Conservation (phyloP, 2,113 vertebrate species). For the Marmota monax region DNA sequence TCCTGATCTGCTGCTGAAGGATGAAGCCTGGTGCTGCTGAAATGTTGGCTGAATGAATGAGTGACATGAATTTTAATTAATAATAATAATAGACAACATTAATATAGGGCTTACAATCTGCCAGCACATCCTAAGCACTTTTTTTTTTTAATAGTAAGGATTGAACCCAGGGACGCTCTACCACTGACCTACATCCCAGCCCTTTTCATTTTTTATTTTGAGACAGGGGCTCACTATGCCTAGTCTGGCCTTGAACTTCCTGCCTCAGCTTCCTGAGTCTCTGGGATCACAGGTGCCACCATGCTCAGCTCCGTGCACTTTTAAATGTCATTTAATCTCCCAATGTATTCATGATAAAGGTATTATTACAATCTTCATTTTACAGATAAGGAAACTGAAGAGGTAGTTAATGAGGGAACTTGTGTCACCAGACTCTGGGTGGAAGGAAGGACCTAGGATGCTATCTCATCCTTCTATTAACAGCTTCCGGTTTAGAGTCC, state of each 20-base stretch:
- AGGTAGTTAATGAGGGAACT: background rate
- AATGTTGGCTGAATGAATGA: background rate
- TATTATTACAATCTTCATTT: background rate
- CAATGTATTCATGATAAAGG: background rate
- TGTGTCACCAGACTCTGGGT: background rate
- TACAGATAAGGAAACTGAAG: background rate
- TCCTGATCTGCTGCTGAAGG: background rate
- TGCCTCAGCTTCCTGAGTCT: background rate
- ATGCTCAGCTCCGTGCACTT: too few relatives aligned
- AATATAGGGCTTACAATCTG: background rate
- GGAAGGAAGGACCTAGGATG: background rate
- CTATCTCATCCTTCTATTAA: background rate
- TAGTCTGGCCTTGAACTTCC: background rate
- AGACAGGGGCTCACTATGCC: background rate
- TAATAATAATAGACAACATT: background rate
- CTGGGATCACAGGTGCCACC: too few relatives aligned
- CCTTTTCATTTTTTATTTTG: too few relatives aligned
- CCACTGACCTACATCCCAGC: background rate
- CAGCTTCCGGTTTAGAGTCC: background rate
- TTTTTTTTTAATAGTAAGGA: background rate
- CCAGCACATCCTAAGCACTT: background rate
- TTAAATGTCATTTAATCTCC: background rate
- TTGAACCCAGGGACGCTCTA: background rate
- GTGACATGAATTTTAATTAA: background rate
- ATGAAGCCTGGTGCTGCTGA: background rate